Percentiles rank a stretch among this genome's conserved stretches.
phyloP scores from a whole-genome alignment of 1,140 invertebrate species.

The Calosoma granatense region DNA sequence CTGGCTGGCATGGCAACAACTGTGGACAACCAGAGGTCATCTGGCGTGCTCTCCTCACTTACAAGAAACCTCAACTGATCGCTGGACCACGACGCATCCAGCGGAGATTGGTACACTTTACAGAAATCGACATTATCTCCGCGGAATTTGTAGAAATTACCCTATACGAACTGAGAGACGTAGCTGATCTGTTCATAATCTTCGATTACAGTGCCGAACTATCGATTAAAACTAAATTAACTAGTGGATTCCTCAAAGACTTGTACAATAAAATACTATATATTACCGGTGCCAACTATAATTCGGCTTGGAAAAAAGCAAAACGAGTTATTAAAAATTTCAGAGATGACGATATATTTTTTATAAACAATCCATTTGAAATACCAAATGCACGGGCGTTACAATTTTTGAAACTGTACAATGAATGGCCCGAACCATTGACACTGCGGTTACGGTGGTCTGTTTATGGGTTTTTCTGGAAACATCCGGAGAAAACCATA shows the following conservation, averaged over 20 bases:
- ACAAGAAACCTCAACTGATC: slow-evolving; percentile 38
- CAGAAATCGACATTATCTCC: slow-evolving; percentile 44
- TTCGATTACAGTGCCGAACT: slow-evolving; percentile 35
- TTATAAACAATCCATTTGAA: slow-evolving; percentile 46
- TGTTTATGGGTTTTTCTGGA: slow-evolving; percentile 60
- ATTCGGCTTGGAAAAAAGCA: slow-evolving; percentile 36
- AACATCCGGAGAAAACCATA: slow-evolving; percentile 47
- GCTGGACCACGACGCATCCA: slow-evolving; percentile 36
- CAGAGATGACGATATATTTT: slow-evolving; percentile 48
- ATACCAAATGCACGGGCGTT: slow-evolving; percentile 48
- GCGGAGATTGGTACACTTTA: slow-evolving; percentile 45
- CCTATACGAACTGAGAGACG: slow-evolving; percentile 44
- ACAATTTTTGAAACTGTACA: slow-evolving; percentile 54
- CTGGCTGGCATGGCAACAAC: slow-evolving; percentile 51
- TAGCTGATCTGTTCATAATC: slow-evolving; percentile 55
- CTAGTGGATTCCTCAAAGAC: slow-evolving; percentile 30
- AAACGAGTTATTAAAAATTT: slow-evolving; percentile 37
- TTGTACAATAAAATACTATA: slow-evolving; percentile 47
- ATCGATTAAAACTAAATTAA: slow-evolving; percentile 26
- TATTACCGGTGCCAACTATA: slow-evolving; percentile 31
- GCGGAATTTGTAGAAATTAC: slow-evolving; percentile 47
- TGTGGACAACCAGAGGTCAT: slow-evolving; percentile 56
- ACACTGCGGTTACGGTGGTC: slow-evolving; percentile 53
- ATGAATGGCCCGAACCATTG: slow-evolving; percentile 50
- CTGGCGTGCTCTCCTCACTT: slow-evolving; percentile 51